Evolutionary conservation across 2,888 invertebrate genomes (phyloP).

Genomic region (Hypselothyrea guttata): DNA sequence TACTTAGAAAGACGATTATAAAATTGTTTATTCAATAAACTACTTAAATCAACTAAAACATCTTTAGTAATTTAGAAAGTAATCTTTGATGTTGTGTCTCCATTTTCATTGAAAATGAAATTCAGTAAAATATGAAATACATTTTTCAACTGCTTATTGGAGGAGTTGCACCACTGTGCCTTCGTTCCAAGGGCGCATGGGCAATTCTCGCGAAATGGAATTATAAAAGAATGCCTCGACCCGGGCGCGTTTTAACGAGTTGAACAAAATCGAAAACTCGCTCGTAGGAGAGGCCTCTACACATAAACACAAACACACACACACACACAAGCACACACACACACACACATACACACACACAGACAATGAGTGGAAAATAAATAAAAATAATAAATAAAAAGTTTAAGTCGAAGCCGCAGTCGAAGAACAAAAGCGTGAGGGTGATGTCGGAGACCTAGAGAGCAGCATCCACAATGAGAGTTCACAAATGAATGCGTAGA

Average conservation of each 20-base stretch:
- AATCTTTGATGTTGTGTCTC: no score
- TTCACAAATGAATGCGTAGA: constrained; percentile 79
- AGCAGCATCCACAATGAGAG: constrained; percentile 70
- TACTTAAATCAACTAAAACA: no score
- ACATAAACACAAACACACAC: constrained; percentile 30
- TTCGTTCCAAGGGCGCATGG: constrained; percentile 77
- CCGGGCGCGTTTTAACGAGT: constrained; percentile 80
- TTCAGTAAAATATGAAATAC: no score
- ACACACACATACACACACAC: constrained; percentile 19
- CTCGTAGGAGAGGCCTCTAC: constrained; percentile 48
- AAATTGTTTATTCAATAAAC: no score
- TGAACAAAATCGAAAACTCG: constrained; percentile 71
- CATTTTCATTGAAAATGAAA: no score
- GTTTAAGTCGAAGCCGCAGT: constrained; percentile 53
- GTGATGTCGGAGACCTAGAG: constrained; percentile 50
- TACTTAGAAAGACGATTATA: no score
- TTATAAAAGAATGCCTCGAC: constrained; percentile 79
- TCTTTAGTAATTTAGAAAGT: no score
- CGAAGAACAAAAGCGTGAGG: constrained; percentile 56
- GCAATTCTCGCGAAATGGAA: constrained; percentile 80
- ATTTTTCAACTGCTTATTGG: not conserved
- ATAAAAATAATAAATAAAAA: constrained; percentile 68
- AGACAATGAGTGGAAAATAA: constrained; percentile 75
- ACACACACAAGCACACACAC: constrained; percentile 19
- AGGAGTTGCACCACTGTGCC: constrained; percentile 16